Conservation (phyloP, 2,113 vertebrate genomes). For the Apaloderma vittatum region DNA sequence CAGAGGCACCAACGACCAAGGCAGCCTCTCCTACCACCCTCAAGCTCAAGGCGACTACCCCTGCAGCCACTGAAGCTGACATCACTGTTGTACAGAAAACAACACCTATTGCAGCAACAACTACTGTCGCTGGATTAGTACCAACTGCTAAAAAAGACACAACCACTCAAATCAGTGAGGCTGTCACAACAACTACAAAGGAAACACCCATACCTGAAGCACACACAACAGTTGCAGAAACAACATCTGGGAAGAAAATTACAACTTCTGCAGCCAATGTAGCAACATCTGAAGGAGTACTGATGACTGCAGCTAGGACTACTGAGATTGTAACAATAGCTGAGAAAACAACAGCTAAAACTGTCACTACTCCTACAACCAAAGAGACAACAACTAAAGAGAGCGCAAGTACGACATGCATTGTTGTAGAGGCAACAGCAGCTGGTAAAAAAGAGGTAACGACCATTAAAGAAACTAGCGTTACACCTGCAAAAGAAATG, state of each 20-base stretch:
- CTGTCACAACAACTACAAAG: neutral
- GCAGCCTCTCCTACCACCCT: neutral
- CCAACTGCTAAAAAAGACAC: neutral
- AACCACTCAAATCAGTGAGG: neutral
- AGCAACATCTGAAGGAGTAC: neutral
- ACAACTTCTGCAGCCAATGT: neutral
- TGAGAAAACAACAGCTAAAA: neutral
- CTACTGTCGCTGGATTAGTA: neutral
- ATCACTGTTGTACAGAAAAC: neutral
- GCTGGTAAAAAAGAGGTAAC: neutral
- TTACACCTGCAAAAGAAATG: neutral
- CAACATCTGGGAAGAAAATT: neutral
- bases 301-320: too few species aligned
- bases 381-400: neutral
- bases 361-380: neutral
- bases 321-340: neutral
- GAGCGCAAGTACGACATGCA: neutral
- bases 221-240: neutral
- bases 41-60: neutral
- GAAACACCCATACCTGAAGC: neutral
- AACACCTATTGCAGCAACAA: neutral
- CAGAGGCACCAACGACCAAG: rapidly evolving
- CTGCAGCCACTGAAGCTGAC: neutral
- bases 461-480: neutral
- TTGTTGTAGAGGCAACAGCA: conserved; percentile 18